Conservation (phyloP, 2,113 vertebrate genomes). For the Spermophilus dauricus region DNA sequence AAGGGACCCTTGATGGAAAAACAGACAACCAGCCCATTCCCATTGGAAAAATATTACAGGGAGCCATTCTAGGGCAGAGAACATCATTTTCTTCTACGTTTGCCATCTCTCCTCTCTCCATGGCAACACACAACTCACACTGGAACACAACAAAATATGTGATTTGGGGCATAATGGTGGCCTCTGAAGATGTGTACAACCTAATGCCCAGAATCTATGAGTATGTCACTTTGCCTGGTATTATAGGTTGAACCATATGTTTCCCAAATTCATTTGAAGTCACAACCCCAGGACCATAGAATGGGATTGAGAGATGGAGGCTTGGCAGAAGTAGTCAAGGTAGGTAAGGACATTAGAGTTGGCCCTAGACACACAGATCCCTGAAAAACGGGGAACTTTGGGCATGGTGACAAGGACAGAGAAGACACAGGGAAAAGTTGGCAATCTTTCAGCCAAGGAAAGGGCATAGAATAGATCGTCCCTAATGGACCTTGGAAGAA, state of each 20-base stretch:
- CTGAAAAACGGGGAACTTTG: background rate
- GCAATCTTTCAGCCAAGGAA: too few species aligned
- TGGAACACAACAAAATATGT: background rate
- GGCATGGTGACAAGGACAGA: background rate
- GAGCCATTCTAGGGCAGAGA: background rate
- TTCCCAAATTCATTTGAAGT: background rate
- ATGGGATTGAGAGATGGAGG: background rate
- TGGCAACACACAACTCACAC: background rate
- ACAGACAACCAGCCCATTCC: background rate
- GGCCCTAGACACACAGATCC: background rate
- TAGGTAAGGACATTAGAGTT: background rate
- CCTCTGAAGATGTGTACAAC: background rate
- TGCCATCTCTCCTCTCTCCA: too few species aligned
- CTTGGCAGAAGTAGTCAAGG: background rate
- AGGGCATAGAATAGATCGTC: background rate
- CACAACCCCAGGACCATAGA: background rate
- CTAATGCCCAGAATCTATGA: background rate
- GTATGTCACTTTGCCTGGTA: background rate
- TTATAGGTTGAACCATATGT: background rate
- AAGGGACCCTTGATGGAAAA: background rate
- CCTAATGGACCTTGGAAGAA: background rate
- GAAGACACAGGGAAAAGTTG: background rate
- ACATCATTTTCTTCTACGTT: background rate
- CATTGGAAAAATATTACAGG: background rate
- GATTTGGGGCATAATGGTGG: background rate